Conservation (phyloP, 2,888 invertebrate species). For the Protophormia terraenovae region DNA sequence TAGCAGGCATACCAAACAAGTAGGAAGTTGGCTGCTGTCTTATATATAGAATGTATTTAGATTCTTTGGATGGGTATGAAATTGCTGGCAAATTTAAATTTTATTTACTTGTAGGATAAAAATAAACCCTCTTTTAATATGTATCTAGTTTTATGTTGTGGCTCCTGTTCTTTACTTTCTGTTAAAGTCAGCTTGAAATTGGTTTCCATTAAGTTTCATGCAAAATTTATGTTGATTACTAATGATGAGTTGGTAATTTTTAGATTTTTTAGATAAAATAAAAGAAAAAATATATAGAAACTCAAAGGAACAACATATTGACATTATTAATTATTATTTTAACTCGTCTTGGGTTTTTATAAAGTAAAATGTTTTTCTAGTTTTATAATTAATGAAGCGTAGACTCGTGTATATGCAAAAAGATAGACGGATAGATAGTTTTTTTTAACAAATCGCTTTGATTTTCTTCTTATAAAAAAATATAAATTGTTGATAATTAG, state of each 20-base stretch:
- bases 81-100: background rate
- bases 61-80: background rate
- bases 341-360: background rate
- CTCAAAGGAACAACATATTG: background rate
- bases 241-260: conserved; percentile 14
- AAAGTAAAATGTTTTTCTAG: background rate
- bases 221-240: conserved; percentile 22
- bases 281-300: background rate
- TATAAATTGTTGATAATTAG: no score
- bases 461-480: no score
- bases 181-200: no score
- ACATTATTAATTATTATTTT: conserved; percentile 4
- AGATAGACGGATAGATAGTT: background rate
- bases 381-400: background rate
- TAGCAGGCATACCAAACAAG: background rate
- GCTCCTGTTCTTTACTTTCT: background rate
- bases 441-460: background rate
- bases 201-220: conserved; percentile 23
- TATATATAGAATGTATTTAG: background rate
- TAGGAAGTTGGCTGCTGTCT: background rate
- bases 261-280: background rate
- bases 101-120: background rate
- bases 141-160: no score
- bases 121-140: background rate
- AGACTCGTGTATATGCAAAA: background rate